Percentiles rank a stretch among this genome's conserved stretches.
Evolutionary conservation across 2,797 vertebrate genomes (phyloP).

Genomic region (Poeciliopsis paucimaculata): DNA sequence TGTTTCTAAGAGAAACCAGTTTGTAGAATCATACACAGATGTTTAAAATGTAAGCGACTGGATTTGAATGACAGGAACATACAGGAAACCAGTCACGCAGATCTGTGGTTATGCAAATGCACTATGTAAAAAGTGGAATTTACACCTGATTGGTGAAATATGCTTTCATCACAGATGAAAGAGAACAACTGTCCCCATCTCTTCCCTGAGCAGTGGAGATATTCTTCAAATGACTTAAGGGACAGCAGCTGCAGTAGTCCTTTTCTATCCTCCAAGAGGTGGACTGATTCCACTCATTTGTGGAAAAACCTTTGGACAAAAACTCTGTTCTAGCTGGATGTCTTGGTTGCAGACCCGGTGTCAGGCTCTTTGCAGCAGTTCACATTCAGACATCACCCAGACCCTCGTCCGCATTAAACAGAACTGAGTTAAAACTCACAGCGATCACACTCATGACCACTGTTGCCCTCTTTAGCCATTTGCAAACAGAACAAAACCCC

Average conservation of each 20-base stretch:
- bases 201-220: conserved; percentile 20
- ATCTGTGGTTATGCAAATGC: conserved; percentile 66
- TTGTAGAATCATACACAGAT: conserved; percentile 82
- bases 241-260: conserved; percentile 32
- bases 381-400: conserved; percentile 1
- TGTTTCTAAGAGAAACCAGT: conserved; percentile 99
- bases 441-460: conserved; percentile 18
- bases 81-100: conserved; percentile 36
- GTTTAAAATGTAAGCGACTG: conserved; percentile 37
- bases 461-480: conserved; percentile 45
- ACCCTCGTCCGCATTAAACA: conserved; percentile 11
- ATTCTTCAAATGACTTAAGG: conserved; percentile 33
- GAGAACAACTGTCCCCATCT: conserved; percentile 40
- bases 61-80: conserved; percentile 34
- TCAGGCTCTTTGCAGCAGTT: conserved; percentile 33
- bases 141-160: conserved; percentile 30
- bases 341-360: conserved; percentile 36
- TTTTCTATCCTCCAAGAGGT: conserved; percentile 37
- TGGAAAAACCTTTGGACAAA: conserved; percentile 45
- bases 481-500: conserved; percentile 54
- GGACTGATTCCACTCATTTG: conserved; percentile 39
- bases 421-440: conserved; percentile 32
- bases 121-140: conserved; percentile 49
- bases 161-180: conserved; percentile 38
- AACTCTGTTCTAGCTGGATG: conserved; percentile 41